Conservation (phyloP, 2,888 invertebrate genomes). For the Branchellion lobata region DNA sequence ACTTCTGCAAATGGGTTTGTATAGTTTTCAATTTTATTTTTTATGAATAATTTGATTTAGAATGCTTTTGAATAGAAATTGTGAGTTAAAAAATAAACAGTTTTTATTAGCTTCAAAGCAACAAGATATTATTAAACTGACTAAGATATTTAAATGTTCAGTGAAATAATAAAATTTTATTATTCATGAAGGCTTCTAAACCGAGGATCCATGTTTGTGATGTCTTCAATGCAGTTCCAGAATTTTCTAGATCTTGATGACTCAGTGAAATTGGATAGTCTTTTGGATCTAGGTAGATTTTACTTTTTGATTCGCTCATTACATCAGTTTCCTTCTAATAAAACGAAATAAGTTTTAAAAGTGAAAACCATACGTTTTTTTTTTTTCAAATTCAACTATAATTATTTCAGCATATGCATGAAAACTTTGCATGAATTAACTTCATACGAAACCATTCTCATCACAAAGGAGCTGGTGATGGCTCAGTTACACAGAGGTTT, state of each 20-base stretch:
- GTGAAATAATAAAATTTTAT: no score
- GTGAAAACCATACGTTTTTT: not conserved
- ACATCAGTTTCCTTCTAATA: not conserved
- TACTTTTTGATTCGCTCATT: not conserved
- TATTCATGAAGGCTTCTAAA: slow-evolving; percentile 80
- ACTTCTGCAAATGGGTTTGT: slow-evolving; percentile 92
- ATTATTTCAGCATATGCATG: no score
- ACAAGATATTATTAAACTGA: not conserved
- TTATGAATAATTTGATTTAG: not conserved
- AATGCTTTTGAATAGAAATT: not conserved
- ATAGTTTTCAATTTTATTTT: not conserved
- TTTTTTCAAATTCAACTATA: not conserved
- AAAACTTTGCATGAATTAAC: no score
- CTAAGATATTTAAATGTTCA: not conserved
- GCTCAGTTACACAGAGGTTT: slow-evolving; percentile 82
- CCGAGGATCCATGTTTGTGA: slow-evolving; percentile 94
- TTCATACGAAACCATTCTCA: no score
- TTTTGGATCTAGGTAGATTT: slow-evolving; percentile 71
- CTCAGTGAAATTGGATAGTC: slow-evolving; percentile 56
- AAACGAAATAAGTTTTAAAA: not conserved
- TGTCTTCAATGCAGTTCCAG: slow-evolving; percentile 79
- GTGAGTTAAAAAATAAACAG: no score
- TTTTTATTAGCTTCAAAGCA: no score
- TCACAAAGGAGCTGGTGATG: slow-evolving; percentile 92
- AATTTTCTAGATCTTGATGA: slow-evolving; percentile 64